phyloP scores from a whole-genome alignment of 2,797 vertebrate genomes.

The Semaprochilodus insignis region DNA sequence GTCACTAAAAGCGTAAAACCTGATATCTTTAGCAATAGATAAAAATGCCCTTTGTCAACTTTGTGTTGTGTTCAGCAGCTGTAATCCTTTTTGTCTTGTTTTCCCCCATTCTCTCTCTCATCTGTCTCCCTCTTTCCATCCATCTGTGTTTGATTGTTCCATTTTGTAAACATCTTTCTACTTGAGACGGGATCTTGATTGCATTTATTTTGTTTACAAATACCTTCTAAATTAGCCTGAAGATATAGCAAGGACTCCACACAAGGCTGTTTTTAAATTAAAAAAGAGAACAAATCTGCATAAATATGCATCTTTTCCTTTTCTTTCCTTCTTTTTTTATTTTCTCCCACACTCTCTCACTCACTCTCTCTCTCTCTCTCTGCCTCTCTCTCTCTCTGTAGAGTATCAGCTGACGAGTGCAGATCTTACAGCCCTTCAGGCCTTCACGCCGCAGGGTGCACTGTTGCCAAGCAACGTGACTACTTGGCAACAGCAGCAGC shows the following conservation, averaged over 20 bases:
- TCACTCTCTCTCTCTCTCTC: background rate
- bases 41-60: background rate
- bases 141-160: background rate
- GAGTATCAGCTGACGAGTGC: constrained; percentile 97
- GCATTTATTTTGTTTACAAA: constrained; percentile 8
- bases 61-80: background rate
- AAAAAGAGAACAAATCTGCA: constrained; percentile 9
- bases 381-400: constrained; percentile 59
- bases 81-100: background rate
- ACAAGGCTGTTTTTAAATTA: constrained; percentile 6
- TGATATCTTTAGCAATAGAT: too few relatives aligned
- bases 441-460: constrained; percentile 89
- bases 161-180: constrained; percentile 1
- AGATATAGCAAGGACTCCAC: background rate
- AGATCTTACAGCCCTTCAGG: constrained; percentile 92
- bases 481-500: constrained; percentile 93
- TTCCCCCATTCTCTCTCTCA: background rate
- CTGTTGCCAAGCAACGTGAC: constrained; percentile 92
- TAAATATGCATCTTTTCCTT: background rate
- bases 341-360: background rate
- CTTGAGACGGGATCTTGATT: background rate
- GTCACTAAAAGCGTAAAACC: background rate
- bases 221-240: background rate
- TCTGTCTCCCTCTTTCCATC: background rate
- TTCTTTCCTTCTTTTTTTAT: background rate